Base-by-base conservation (phyloP, 2,797 vertebrate species). In the Harpagifer antarcticus region DNA sequence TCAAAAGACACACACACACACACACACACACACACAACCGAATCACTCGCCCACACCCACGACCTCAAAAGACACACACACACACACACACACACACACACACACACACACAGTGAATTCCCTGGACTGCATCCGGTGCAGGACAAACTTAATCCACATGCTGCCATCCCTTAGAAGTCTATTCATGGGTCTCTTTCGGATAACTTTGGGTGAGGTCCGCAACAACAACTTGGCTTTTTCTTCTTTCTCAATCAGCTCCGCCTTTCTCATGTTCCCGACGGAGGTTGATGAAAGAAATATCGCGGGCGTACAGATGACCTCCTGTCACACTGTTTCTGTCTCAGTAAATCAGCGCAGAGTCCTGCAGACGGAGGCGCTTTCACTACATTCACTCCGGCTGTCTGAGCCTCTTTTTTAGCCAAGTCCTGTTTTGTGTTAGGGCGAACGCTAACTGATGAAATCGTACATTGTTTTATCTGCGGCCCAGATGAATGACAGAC, bases 91-190 rank as follows among this genome's bases (percentile, higher is more conserved):
- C 79, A 85, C 73, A 65, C 65, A 79, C 76, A n/a, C n/a, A 33
- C 37, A 45, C 16, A 63, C 79, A 85, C 75, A 27, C 79, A 85
- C 73, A 65, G n/a, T 49, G 59, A 86, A 90, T 88, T 85, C 87
- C 86, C 86, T 71, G 68, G 83, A 91, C 86, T 76, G 82, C 70
- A 86, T 90, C 88, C 80, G 80, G 88, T 81, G 79, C 74, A 74
- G 81, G 78, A 90, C 83, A 86, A 89, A 91, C 87, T 92, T 90
- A 86, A 89, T 86, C 87, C 83, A 81, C 87, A 81, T 68, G 86
- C 73, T 76, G 83, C 87, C 87, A 89, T 89, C 65, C 92, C 87
- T 90, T 79, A 90, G 81, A 88, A 87, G 83, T 89, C 82, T 76
- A 83, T 88, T 92, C 82, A 86, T 42, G 86, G 76, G 81, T 74